Conservation (phyloP, 2,888 invertebrate genomes). For the Metalampra italica region DNA sequence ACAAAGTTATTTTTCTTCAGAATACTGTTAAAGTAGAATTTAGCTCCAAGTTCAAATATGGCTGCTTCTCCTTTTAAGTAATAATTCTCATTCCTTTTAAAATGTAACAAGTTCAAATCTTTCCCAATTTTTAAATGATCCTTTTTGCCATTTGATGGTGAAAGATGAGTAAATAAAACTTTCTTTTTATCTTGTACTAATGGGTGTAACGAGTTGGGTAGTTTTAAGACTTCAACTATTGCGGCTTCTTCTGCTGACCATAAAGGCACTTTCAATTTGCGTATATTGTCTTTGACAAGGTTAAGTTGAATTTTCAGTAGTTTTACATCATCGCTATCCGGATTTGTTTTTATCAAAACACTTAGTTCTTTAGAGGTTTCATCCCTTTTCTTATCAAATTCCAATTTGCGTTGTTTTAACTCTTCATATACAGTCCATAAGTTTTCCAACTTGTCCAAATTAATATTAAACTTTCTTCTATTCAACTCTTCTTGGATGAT, state of each 20-base stretch:
- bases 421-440: conserved; percentile 81
- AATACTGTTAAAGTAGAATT: conserved; percentile 70
- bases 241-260: conserved; percentile 87
- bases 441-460: conserved; percentile 76
- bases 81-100: conserved; percentile 77
- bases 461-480: conserved; percentile 71
- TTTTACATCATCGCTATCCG: conserved; percentile 58
- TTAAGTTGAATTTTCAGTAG: conserved; percentile 77
- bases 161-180: conserved; percentile 42
- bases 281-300: conserved; percentile 80
- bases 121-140: conserved; percentile 78
- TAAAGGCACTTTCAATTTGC: conserved; percentile 78
- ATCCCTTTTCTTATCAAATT: conserved; percentile 72
- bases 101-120: conserved; percentile 74
- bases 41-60: conserved; percentile 81
- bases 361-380: conserved; percentile 71
- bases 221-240: conserved; percentile 78
- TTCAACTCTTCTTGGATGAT: conserved; percentile 74
- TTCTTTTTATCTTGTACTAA: conserved; percentile 70
- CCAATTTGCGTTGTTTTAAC: conserved; percentile 66
- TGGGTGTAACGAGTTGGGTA: conserved; percentile 85
- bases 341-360: conserved; percentile 49
- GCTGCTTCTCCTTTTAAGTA: conserved; percentile 84
- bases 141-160: conserved; percentile 45
- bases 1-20: conserved; percentile 72